A percentile compares a stretch with the other conserved stretches of the same genome.
These are phyloP conservation scores for Caerostris darwini DNA, from an alignment of 1,140 invertebrate species.

Conservation along the genomic window DNA sequence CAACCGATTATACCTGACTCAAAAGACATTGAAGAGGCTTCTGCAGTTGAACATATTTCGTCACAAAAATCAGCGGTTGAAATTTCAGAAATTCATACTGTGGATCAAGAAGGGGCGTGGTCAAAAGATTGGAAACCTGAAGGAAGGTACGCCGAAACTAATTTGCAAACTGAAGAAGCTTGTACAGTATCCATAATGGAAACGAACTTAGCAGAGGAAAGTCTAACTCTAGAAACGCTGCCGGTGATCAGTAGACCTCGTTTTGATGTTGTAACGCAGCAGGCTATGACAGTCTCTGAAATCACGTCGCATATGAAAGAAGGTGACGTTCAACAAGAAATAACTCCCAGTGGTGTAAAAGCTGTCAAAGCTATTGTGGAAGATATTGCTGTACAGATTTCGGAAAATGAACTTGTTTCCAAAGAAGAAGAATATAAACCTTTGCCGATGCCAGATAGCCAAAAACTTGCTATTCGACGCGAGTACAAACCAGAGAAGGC, in stretches of 20 bases:
- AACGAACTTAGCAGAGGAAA: constrained; percentile 69
- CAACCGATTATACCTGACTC: neutral
- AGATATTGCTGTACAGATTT: constrained; percentile 56
- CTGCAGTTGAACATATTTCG: neutral
- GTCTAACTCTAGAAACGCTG: constrained; percentile 29
- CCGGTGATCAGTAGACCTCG: constrained; percentile 23
- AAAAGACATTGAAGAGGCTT: neutral
- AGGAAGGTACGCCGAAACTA: constrained; percentile 35
- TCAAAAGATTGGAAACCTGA: constrained; percentile 76
- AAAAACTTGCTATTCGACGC: constrained; percentile 82
- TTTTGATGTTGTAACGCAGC: constrained; percentile 33
- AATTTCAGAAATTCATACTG: constrained; percentile 23
- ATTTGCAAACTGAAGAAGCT: constrained; percentile 68
- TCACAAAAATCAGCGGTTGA: constrained; percentile 42
- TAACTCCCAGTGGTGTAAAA: neutral
- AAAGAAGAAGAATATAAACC: constrained; percentile 74
- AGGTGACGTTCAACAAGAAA: neutral
- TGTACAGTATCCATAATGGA: constrained; percentile 66
- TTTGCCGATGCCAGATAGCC: constrained; percentile 81
- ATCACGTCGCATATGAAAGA: constrained; percentile 56
- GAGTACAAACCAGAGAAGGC: constrained; percentile 72
- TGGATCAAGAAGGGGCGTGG: constrained; percentile 75
- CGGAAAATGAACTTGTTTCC: constrained; percentile 41
- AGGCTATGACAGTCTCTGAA: constrained; percentile 73
- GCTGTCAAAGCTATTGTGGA: constrained; percentile 52